Percentiles rank a stretch among this genome's conserved stretches.
phyloP scores from a whole-genome alignment of 2,113 vertebrate species.

The Oxyura jamaicensis region DNA sequence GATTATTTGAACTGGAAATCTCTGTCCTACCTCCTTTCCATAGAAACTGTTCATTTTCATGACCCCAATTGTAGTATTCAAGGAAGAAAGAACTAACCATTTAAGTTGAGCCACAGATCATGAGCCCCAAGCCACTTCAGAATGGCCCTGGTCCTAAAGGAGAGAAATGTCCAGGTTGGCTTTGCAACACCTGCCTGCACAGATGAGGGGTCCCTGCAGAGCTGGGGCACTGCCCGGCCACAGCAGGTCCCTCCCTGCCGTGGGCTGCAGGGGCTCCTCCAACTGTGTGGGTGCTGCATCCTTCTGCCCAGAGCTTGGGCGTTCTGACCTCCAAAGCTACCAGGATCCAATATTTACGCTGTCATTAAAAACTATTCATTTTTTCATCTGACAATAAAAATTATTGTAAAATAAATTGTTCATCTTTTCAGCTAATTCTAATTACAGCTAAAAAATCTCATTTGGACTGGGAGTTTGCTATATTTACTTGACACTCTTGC shows the following conservation, averaged over 20 bases:
- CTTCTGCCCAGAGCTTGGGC: not conserved
- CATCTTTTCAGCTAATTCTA: slow-evolving; percentile 70
- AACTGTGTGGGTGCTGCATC: fast-evolving
- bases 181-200: fast-evolving
- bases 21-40: not conserved
- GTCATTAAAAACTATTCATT: slow-evolving; percentile 39
- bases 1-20: not conserved
- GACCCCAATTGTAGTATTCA: fast-evolving
- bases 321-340: slow-evolving; percentile 36
- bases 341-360: slow-evolving; percentile 54
- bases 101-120: not conserved
- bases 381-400: slow-evolving; percentile 43
- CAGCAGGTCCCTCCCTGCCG: not conserved
- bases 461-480: slow-evolving; percentile 37
- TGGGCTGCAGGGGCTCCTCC: not conserved
- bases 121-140: not conserved
- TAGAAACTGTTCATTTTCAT: not conserved
- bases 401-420: slow-evolving; percentile 46
- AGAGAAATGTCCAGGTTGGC: too few species aligned
- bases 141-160: not conserved
- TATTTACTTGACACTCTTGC: slow-evolving; percentile 54
- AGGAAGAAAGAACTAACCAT: not conserved
- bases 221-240: not conserved
- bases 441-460: slow-evolving; percentile 40
- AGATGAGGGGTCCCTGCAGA: not conserved